These are phyloP conservation scores for Holocentrus rufus DNA, from an alignment of 2,797 vertebrate genomes.

Conservation along the genomic window DNA sequence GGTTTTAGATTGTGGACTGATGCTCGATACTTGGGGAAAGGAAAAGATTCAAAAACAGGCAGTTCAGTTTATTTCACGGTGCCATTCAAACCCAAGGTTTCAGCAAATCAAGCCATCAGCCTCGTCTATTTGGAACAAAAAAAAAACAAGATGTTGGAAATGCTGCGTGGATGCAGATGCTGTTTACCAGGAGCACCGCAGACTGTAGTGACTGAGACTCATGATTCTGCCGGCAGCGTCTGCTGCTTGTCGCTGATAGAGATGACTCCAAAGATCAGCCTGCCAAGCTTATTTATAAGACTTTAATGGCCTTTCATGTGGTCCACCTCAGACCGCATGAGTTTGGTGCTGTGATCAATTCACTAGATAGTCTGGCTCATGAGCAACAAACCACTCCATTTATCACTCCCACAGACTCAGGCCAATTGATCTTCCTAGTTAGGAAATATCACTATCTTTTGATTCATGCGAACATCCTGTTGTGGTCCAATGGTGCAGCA, in stretches of 20 bases:
- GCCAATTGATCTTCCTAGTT: background rate
- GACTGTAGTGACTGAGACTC: background rate
- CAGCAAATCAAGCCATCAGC: too few relatives aligned
- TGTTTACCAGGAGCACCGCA: conserved; percentile 12
- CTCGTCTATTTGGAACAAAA: too few relatives aligned
- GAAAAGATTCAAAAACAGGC: too few relatives aligned
- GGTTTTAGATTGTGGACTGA: too few relatives aligned
- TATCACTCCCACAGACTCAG: conserved; percentile 3
- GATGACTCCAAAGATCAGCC: background rate
- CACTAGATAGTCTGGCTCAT: background rate
- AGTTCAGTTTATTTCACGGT: too few relatives aligned
- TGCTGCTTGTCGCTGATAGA: conserved; percentile 12
- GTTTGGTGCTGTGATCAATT: conserved; percentile 14
- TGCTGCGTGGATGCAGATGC: background rate
- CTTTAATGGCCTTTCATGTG: conserved; percentile 12
- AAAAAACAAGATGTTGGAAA: background rate
- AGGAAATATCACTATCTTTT: background rate
- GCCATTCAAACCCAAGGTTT: too few relatives aligned
- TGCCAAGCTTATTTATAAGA: conserved; percentile 40
- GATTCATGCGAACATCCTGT: too few relatives aligned
- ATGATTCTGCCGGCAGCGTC: background rate
- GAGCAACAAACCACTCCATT: background rate
- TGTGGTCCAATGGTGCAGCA: background rate
- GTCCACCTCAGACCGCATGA: background rate
- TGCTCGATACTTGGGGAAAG: too few relatives aligned